These are phyloP conservation scores for Pardosa pseudoannulata DNA, from an alignment of 2,888 invertebrate genomes.

Conservation along the genomic window DNA sequence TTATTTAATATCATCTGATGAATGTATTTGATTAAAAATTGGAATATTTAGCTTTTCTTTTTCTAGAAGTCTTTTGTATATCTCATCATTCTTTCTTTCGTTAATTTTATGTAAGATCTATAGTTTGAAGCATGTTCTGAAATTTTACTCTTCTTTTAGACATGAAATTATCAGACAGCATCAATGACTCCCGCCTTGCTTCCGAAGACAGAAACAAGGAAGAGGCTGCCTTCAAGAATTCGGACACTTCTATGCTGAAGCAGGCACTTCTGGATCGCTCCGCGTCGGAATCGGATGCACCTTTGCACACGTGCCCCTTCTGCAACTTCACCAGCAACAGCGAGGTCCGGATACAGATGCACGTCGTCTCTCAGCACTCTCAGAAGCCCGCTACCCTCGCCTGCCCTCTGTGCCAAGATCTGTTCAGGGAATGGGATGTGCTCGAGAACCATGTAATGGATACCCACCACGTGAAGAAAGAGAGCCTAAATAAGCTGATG, in stretches of 20 bases:
- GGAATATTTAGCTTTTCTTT: too few relatives aligned
- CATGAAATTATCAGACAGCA: slow-evolving; percentile 21
- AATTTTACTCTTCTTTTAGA: slow-evolving; percentile 38
- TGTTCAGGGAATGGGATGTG: slow-evolving; percentile 86
- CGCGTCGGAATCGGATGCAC: not conserved
- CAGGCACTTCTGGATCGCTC: slow-evolving; percentile 74
- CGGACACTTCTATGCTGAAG: slow-evolving; percentile 74
- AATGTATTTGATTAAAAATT: too few relatives aligned
- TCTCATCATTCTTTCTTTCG: too few relatives aligned
- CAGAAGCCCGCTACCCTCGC: slow-evolving; percentile 70
- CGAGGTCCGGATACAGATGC: slow-evolving; percentile 85
- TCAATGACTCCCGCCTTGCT: not conserved
- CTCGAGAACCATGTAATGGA: slow-evolving; percentile 94
- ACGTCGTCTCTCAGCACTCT: slow-evolving; percentile 84
- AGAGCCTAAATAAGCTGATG: slow-evolving; percentile 89
- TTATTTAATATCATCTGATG: too few relatives aligned
- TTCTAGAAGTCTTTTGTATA: too few relatives aligned
- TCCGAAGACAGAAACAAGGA: slow-evolving; percentile 30
- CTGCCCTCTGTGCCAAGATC: slow-evolving; percentile 95
- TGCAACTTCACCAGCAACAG: slow-evolving; percentile 85
- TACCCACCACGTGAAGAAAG: slow-evolving; percentile 92
- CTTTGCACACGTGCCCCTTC: slow-evolving; percentile 82
- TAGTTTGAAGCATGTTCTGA: too few relatives aligned
- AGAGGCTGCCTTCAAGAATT: slow-evolving; percentile 22
- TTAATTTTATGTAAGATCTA: too few relatives aligned